Evolutionary conservation across 1,140 invertebrate species (phyloP), one percentile per base, ranked within the genome.

Genomic region (Neodiprion virginianus): DNA sequence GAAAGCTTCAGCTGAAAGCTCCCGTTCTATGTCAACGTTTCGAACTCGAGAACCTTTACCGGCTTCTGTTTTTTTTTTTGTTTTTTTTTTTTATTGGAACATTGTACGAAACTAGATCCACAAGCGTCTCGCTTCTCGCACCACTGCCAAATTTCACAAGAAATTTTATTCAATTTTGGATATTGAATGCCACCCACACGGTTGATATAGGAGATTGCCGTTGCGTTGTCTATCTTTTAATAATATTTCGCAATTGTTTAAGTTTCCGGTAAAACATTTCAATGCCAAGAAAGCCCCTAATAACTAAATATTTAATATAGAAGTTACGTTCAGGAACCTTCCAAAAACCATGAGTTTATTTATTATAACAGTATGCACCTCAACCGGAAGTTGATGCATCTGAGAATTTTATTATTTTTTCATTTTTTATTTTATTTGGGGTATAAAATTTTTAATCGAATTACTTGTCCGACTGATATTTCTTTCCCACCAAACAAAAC

Each of bases 181-280:
- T 72, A 72, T 48, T 75, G 78, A 47, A 81, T 74, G 9, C 72
- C 71, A 0, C 80, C 81, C 77, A 79, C 79, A 17, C 76, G 66
- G 53, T 81, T 81, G 21, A 82, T 74, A 65, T 78, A 83, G 0
- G 79, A 47, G 4, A 81, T 72, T 40, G 53, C 53, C 11, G 53
- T 61, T 61, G 53, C 8, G 53, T 61, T 61, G 7, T 61, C 53
- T 61, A 61, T 61, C 4, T 8, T 8, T 61, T n/a, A 61, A 8
- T 8, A 61, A 61, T 12, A 61, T n/a, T 61, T 61, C 7, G 53
- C 53, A 61, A 61, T 8, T 61, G 53, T n/a, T 61, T 8, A 61
- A 61, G 11, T n/a, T 61, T 8, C 53, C 53, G 53, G 53, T 8
- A 61, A 61, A 61, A 61, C 53, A 61, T 61, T 61, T 61, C 53